phyloP scores from a whole-genome alignment of 2,113 vertebrate species.

The Tachysurus vachellii region DNA sequence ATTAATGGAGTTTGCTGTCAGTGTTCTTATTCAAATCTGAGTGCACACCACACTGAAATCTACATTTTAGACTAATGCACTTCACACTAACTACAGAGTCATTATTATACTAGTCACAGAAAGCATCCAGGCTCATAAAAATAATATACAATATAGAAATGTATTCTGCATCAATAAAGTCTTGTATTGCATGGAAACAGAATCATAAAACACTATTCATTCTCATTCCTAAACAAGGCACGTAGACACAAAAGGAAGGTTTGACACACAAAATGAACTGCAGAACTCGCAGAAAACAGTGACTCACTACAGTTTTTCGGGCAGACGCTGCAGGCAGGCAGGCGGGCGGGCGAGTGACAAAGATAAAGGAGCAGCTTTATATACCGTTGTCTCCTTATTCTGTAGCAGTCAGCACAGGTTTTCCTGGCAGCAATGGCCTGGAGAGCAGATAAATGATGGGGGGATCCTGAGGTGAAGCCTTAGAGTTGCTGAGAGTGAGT shows the following conservation, averaged over 20 bases:
- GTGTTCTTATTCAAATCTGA: neutral
- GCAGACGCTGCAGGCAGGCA: conserved; percentile 31
- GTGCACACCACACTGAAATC: neutral
- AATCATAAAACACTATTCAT: conserved; percentile 25
- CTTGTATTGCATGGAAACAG: neutral
- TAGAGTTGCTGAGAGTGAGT: neutral
- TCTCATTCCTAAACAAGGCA: conserved; percentile 18
- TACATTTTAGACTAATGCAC: conserved; percentile 4
- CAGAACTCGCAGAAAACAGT: conserved; percentile 17
- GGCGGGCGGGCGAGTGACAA: neutral
- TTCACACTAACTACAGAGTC: neutral
- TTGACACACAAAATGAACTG: conserved; percentile 41
- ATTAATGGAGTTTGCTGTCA: neutral
- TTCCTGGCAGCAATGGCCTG: conserved; percentile 29
- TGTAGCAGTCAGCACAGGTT: conserved; percentile 30
- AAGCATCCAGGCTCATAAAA: neutral
- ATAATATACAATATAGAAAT: neutral
- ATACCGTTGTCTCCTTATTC: conserved; percentile 31
- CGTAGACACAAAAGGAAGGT: conserved; percentile 17
- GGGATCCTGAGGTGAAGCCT: conserved; percentile 34
- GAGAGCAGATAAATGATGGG: conserved; percentile 7
- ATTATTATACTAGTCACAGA: conserved; percentile 7
- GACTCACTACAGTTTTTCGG: conserved; percentile 23
- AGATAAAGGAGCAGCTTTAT: conserved; percentile 38
- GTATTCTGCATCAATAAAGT: neutral